These are phyloP conservation scores for Sclerodermus sp. DNA, from an alignment of 2,888 invertebrate species.

Conservation along the genomic window DNA sequence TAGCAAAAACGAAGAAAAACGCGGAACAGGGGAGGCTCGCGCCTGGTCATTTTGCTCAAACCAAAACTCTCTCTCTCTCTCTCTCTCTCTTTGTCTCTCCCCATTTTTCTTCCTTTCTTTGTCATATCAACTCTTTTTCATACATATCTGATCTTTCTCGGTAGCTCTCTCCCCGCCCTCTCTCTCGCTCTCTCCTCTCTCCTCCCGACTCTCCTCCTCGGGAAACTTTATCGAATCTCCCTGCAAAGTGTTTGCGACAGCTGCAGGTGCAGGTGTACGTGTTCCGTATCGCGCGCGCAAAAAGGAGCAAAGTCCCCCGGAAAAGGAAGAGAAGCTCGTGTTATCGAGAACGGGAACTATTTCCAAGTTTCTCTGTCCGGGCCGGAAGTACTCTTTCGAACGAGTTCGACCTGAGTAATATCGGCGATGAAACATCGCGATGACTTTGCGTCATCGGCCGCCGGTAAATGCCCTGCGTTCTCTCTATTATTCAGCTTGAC, in stretches of 20 bases:
- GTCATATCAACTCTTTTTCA: background rate
- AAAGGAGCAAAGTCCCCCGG: background rate
- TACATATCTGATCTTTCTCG: background rate
- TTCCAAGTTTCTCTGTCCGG: conserved; percentile 15
- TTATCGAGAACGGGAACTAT: conserved; percentile 25
- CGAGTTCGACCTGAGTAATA: too few relatives aligned
- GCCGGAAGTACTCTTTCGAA: background rate
- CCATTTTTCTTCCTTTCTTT: background rate
- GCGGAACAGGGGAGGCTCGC: too few relatives aligned
- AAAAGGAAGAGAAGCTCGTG: conserved; percentile 13
- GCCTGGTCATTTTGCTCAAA: background rate
- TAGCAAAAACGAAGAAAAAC: too few relatives aligned
- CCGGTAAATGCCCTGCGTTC: too few relatives aligned
- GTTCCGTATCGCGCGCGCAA: conserved; percentile 4
- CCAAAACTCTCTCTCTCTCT: background rate
- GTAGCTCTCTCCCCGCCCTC: background rate
- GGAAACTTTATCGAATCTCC: conserved; percentile 37
- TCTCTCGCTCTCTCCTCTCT: background rate
- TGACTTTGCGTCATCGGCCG: too few relatives aligned
- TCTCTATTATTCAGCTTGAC: too few relatives aligned
- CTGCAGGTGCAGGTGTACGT: conserved; percentile 31
- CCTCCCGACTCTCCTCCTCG: background rate
- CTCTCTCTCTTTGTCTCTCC: conserved; percentile 4
- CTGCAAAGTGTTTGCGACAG: conserved; percentile 34
- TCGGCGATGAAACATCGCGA: too few relatives aligned